Evolutionary conservation across 2,797 vertebrate species (phyloP).

Genomic region (Erethizon dorsatum): DNA sequence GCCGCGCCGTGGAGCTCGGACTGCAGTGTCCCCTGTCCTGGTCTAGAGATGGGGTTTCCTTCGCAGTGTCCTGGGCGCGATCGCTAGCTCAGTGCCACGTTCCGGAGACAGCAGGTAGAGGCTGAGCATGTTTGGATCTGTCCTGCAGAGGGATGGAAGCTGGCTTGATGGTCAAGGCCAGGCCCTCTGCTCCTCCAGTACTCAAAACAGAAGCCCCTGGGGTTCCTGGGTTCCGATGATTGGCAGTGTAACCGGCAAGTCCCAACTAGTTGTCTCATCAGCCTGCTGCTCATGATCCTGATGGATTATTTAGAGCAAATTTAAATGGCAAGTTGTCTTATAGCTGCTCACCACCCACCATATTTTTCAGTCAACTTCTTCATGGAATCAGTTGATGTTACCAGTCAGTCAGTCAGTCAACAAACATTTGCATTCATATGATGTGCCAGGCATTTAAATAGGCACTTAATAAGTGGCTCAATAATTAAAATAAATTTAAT

Average conservation of each 20-base stretch:
- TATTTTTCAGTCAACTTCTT: constrained; percentile 58
- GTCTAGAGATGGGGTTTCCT: constrained; percentile 40
- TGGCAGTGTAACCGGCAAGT: background rate
- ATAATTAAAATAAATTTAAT: background rate
- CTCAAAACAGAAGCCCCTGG: background rate
- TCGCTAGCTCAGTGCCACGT: background rate
- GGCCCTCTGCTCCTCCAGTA: background rate
- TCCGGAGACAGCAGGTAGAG: constrained; percentile 23
- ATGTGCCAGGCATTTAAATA: background rate
- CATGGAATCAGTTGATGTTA: background rate
- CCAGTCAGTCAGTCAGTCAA: background rate
- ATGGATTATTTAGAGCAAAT: background rate
- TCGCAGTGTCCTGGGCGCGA: background rate
- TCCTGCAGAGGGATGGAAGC: background rate
- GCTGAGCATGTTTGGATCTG: background rate
- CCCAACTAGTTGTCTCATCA: background rate
- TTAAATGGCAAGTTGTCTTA: constrained; percentile 58
- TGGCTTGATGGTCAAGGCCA: background rate
- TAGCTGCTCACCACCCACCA: background rate
- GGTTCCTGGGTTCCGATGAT: background rate
- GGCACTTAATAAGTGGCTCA: background rate
- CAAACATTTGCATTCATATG: constrained; percentile 21
- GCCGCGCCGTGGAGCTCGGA: background rate
- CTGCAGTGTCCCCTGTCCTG: background rate
- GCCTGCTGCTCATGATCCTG: background rate